Evolutionary conservation across 2,888 invertebrate species (phyloP).

Genomic region (Sinelater perroti): DNA sequence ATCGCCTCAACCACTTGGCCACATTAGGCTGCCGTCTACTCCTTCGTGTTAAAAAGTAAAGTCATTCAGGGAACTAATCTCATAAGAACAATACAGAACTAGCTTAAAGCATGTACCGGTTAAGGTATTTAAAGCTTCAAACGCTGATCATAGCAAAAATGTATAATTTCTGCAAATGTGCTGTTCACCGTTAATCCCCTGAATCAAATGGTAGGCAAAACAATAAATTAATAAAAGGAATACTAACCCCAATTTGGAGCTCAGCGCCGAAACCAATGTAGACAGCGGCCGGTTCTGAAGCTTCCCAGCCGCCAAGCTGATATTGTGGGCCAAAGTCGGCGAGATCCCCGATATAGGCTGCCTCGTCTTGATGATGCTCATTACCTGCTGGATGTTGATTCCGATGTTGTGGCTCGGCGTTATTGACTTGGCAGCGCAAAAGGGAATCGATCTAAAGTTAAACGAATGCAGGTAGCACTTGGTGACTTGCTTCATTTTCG

Average conservation of each 20-base stretch:
- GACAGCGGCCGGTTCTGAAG: slow-evolving; percentile 52
- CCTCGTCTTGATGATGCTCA: slow-evolving; percentile 55
- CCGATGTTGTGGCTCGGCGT: slow-evolving; percentile 72
- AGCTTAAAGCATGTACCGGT: too few relatives aligned
- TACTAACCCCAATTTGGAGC: slow-evolving; percentile 47
- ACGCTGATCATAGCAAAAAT: too few relatives aligned
- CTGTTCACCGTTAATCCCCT: too few relatives aligned
- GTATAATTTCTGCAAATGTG: too few relatives aligned
- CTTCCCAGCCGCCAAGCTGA: slow-evolving; percentile 58
- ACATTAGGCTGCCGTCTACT: too few relatives aligned
- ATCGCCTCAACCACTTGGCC: too few relatives aligned
- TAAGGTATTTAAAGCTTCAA: too few relatives aligned
- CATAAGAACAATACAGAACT: too few relatives aligned
- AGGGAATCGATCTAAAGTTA: slow-evolving; percentile 67
- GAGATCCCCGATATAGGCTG: slow-evolving; percentile 57
- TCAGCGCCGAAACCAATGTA: slow-evolving; percentile 53
- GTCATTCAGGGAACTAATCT: too few relatives aligned
- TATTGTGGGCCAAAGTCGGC: slow-evolving; percentile 60
- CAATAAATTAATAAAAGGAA: slow-evolving; percentile 17
- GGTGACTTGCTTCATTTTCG: slow-evolving; percentile 70
- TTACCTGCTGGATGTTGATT: slow-evolving; percentile 70
- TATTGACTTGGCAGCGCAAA: slow-evolving; percentile 69
- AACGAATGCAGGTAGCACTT: slow-evolving; percentile 62
- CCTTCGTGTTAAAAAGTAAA: too few relatives aligned
- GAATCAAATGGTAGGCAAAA: too few relatives aligned